Percentiles rank a stretch among this genome's conserved stretches.
phyloP scores from a whole-genome alignment of 2,113 vertebrate genomes.

The Passer domesticus region DNA sequence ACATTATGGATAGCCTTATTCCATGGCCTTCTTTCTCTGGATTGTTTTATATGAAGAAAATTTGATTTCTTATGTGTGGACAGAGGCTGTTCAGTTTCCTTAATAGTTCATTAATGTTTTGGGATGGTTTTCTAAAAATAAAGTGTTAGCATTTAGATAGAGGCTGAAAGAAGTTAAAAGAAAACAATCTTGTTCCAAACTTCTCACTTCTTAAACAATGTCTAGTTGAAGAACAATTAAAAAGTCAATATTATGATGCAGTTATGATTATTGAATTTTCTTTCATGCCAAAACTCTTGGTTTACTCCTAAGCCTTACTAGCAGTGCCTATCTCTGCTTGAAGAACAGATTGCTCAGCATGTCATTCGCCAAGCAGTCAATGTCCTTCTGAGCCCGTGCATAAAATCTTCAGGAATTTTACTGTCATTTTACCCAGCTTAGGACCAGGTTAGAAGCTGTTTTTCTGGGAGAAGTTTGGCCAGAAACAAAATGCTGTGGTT shows the following conservation, averaged over 20 bases:
- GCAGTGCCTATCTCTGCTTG: background rate
- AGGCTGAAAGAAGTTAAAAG: background rate
- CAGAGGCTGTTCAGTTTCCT: background rate
- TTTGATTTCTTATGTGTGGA: background rate
- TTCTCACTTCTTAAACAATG: background rate
- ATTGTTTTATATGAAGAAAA: background rate
- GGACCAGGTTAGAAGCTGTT: background rate
- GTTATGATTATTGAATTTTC: background rate
- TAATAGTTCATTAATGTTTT: background rate
- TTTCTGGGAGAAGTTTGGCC: background rate
- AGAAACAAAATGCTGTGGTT: background rate
- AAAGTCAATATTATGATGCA: background rate
- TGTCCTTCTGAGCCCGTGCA: background rate
- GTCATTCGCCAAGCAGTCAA: background rate
- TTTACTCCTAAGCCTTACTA: background rate
- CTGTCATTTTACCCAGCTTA: background rate
- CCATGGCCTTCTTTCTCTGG: background rate
- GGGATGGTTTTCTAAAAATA: background rate
- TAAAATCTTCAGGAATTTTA: background rate
- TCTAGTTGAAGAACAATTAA: background rate
- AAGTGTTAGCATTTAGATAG: background rate
- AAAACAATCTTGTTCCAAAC: background rate
- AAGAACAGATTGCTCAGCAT: background rate
- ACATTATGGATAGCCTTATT: background rate
- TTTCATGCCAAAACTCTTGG: background rate